phyloP scores from a whole-genome alignment of 2,888 invertebrate genomes.

The Napeogenes inachia region DNA sequence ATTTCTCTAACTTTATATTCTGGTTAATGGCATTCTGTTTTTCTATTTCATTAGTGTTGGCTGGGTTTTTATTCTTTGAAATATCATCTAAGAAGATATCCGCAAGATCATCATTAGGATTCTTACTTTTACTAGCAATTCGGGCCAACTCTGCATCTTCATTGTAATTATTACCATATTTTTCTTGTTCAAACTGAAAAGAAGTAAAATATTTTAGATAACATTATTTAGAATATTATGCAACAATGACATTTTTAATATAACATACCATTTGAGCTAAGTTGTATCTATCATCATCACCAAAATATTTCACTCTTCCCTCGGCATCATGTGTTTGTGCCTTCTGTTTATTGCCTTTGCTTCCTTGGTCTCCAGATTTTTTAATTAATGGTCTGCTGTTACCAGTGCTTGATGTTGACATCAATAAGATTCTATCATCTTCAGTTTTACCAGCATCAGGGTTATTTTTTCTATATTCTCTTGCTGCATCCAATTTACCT shows the following conservation, averaged over 20 bases:
- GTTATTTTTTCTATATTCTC: constrained; percentile 70
- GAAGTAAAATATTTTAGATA: background rate
- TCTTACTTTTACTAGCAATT: constrained; percentile 81
- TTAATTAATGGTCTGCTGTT: constrained; percentile 80
- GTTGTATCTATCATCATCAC: constrained; percentile 92
- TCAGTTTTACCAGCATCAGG: constrained; percentile 51
- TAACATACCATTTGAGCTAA: constrained; percentile 86
- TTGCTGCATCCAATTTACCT: constrained; percentile 83
- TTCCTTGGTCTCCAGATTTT: constrained; percentile 60
- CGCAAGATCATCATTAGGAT: constrained; percentile 86
- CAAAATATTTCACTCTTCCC: constrained; percentile 88
- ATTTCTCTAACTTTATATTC: constrained; percentile 81
- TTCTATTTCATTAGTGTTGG: constrained; percentile 79
- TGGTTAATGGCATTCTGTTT: constrained; percentile 83
- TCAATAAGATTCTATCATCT: constrained; percentile 80
- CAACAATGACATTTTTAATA: too few relatives aligned
- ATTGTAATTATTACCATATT: constrained; percentile 86
- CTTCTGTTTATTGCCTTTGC: constrained; percentile 73
- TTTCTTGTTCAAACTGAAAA: constrained; percentile 86
- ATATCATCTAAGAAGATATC: constrained; percentile 91
- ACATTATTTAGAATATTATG: background rate
- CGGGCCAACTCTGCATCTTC: constrained; percentile 88
- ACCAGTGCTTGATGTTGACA: constrained; percentile 82
- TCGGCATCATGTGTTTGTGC: constrained; percentile 85
- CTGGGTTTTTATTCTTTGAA: constrained; percentile 79